Conservation (phyloP, 1,140 invertebrate species). For the Maconellicoccus hirsutus region DNA sequence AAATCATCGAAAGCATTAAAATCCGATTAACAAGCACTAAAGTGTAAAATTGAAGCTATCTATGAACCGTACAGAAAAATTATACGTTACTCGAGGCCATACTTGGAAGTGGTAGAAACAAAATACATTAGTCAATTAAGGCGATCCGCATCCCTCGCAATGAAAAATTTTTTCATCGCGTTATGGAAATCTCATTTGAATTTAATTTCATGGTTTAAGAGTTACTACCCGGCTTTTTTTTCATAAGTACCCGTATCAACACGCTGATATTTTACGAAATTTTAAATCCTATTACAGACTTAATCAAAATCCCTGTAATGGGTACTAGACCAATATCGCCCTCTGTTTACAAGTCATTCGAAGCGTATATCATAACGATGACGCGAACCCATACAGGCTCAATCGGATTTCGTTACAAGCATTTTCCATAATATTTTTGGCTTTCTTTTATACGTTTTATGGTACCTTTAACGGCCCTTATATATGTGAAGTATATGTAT, state of each 20-base stretch:
- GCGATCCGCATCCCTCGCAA: too few species aligned
- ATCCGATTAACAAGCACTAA: conserved; percentile 3
- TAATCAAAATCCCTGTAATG: conserved; percentile 2
- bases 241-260: not conserved
- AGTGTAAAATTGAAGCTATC: not conserved
- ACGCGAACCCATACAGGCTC: not conserved
- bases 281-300: not conserved
- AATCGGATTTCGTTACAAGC: not conserved
- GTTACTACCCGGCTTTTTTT: not conserved
- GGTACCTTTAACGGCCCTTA: not conserved
- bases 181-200: conserved; percentile 7
- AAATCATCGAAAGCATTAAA: not conserved
- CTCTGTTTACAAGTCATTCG: not conserved
- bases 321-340: not conserved
- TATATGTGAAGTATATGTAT: conserved; percentile 9
- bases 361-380: not conserved
- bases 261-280: not conserved
- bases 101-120: not conserved
- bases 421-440: not conserved
- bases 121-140: conserved; percentile 10
- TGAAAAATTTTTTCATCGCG: not conserved
- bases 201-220: conserved; percentile 9
- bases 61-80: not conserved
- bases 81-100: not conserved
- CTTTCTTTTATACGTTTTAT: conserved; percentile 10